These are phyloP conservation scores for Marcusenius ussheri DNA, from an alignment of 2,113 vertebrate species.

Conservation along the genomic window DNA sequence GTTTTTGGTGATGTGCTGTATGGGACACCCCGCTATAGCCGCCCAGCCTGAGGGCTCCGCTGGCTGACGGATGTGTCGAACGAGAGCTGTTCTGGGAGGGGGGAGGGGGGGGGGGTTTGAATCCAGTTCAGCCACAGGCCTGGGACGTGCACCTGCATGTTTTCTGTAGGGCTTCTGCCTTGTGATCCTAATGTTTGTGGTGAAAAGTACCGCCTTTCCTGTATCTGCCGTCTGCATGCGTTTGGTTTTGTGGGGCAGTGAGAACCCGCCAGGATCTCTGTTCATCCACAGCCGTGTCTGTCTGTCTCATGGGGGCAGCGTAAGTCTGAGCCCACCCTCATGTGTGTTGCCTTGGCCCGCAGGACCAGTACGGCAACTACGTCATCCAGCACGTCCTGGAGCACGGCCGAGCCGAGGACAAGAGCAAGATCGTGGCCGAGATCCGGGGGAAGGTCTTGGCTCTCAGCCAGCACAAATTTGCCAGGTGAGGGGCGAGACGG, in stretches of 20 bases:
- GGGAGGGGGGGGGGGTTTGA: not conserved
- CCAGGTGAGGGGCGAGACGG: conserved; percentile 67
- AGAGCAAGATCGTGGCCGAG: conserved; percentile 96
- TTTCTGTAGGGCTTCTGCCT: not conserved
- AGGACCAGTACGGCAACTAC: conserved; percentile 98
- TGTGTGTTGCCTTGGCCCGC: conserved; percentile 32
- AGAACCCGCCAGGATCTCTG: not conserved
- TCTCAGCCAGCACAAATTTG: conserved; percentile 97
- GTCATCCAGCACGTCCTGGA: conserved; percentile 98
- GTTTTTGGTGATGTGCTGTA: not conserved
- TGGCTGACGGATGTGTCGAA: not conserved
- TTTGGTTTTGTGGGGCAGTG: conserved; percentile 2
- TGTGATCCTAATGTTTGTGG: conserved; percentile 23
- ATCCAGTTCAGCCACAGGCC: not conserved
- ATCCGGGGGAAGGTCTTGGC: conserved; percentile 91
- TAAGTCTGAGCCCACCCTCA: not conserved
- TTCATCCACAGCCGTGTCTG: not conserved
- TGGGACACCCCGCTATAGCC: not conserved
- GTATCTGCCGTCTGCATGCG: conserved; percentile 10
- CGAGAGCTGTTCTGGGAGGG: not conserved
- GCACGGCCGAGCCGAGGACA: conserved; percentile 91
- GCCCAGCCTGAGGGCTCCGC: not conserved
- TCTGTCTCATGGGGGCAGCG: not conserved
- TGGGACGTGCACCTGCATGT: not conserved
- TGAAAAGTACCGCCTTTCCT: not conserved